These are phyloP conservation scores for Triplophysa dalaica DNA, from an alignment of 2,113 vertebrate genomes.

Conservation along the genomic window DNA sequence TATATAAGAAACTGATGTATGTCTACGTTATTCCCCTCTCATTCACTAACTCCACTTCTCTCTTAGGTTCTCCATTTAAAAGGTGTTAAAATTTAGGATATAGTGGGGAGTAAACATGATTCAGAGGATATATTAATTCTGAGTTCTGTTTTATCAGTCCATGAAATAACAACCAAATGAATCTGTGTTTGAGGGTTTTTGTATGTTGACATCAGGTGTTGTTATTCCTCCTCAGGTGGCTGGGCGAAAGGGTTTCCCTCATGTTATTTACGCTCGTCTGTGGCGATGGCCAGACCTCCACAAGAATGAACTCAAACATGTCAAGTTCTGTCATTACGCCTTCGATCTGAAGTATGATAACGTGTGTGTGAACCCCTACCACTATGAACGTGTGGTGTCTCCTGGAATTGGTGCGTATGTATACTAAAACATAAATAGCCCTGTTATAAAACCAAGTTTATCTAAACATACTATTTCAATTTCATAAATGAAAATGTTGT, in stretches of 20 bases:
- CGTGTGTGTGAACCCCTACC: conserved; percentile 82
- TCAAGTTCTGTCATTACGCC: conserved; percentile 78
- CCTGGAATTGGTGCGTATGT: conserved; percentile 63
- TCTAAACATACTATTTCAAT: not conserved
- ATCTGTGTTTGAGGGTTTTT: not conserved
- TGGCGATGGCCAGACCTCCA: conserved; percentile 83
- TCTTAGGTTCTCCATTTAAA: not conserved
- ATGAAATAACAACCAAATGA: too few species aligned
- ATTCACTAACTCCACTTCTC: too few species aligned
- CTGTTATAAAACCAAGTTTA: not conserved
- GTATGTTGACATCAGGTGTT: not conserved
- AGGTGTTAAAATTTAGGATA: not conserved
- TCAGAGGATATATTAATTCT: not conserved
- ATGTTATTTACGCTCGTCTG: conserved; percentile 79
- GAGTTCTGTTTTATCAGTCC: too few species aligned
- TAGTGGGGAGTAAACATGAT: not conserved
- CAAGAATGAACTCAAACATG: conserved; percentile 86
- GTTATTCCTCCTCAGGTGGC: conserved; percentile 68
- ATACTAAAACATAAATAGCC: conserved; percentile 13
- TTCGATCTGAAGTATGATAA: conserved; percentile 85
- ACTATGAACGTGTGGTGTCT: conserved; percentile 78
- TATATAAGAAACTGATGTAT: too few species aligned
- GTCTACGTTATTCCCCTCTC: too few species aligned
- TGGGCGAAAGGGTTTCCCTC: conserved; percentile 80
- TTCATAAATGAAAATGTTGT: not conserved